Percentiles rank a stretch among this genome's conserved stretches.
These are phyloP conservation scores for Spinibarbus caldwelli DNA, from an alignment of 2,797 vertebrate genomes.

Conservation along the genomic window DNA sequence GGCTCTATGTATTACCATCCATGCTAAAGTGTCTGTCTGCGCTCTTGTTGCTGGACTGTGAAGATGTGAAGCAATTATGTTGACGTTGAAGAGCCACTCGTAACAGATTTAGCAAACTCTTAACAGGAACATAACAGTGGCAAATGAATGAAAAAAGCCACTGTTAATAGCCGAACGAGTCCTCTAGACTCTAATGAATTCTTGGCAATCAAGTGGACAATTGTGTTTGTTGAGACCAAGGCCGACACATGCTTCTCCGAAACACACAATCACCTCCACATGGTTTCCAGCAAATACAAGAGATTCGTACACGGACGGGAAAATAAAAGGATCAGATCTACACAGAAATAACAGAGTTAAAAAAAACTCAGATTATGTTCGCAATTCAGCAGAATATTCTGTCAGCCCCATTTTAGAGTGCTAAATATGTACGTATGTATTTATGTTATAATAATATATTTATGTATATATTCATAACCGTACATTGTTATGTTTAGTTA, in stretches of 20 bases:
- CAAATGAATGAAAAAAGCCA: constrained; percentile 30
- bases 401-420: background rate
- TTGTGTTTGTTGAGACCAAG: constrained; percentile 6
- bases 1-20: constrained; percentile 11
- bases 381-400: background rate
- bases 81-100: constrained; percentile 36
- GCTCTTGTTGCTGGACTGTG: constrained; percentile 13
- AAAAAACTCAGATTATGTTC: background rate
- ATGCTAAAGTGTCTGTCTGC: constrained; percentile 15
- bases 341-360: background rate
- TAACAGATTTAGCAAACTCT: constrained; percentile 45
- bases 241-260: constrained; percentile 1
- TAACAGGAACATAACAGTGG: constrained; percentile 33
- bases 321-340: background rate
- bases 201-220: constrained; percentile 43
- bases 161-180: constrained; percentile 19
- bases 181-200: constrained; percentile 36
- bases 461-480: too few relatives aligned
- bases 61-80: constrained; percentile 40
- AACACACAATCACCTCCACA: constrained; percentile 20
- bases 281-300: background rate
- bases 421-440: background rate
- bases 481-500: too few relatives aligned
- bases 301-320: background rate
- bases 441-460: too few relatives aligned